A percentile compares a stretch with the other conserved stretches of the same genome.
These are phyloP conservation scores for Callipepla squamata DNA, from an alignment of 2,113 vertebrate species.

Conservation along the genomic window DNA sequence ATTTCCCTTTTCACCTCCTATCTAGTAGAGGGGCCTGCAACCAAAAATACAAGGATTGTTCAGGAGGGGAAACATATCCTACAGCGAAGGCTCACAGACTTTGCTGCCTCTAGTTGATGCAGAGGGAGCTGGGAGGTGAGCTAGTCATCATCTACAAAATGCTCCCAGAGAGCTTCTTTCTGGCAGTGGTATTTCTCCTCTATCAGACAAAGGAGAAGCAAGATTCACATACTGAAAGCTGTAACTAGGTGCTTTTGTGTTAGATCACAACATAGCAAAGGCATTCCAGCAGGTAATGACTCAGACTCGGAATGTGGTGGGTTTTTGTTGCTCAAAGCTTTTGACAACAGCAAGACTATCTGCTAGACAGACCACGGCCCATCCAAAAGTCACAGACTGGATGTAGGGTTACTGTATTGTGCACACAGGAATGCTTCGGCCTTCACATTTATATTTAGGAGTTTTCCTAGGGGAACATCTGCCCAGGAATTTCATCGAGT, in stretches of 20 bases:
- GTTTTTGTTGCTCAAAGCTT: neutral
- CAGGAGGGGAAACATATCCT: neutral
- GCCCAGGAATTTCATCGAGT: neutral
- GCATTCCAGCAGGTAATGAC: neutral
- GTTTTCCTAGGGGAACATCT: neutral
- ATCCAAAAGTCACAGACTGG: neutral
- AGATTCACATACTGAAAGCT: neutral
- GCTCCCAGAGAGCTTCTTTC: neutral
- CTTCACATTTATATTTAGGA: neutral
- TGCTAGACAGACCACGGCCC: neutral
- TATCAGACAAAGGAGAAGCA: neutral
- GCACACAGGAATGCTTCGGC: neutral
- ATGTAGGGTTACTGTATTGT: neutral
- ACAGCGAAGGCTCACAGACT: rapidly evolving
- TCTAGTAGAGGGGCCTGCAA: neutral
- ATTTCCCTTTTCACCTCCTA: neutral
- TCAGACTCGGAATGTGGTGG: neutral
- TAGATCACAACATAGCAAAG: neutral
- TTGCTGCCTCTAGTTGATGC: neutral
- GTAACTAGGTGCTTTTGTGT: neutral
- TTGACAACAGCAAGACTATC: neutral
- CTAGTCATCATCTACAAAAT: neutral
- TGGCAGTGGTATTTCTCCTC: neutral
- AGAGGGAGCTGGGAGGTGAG: neutral
- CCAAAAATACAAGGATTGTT: neutral